phyloP scores from a whole-genome alignment of 2,888 invertebrate genomes.

The Lasius fuliginosus region DNA sequence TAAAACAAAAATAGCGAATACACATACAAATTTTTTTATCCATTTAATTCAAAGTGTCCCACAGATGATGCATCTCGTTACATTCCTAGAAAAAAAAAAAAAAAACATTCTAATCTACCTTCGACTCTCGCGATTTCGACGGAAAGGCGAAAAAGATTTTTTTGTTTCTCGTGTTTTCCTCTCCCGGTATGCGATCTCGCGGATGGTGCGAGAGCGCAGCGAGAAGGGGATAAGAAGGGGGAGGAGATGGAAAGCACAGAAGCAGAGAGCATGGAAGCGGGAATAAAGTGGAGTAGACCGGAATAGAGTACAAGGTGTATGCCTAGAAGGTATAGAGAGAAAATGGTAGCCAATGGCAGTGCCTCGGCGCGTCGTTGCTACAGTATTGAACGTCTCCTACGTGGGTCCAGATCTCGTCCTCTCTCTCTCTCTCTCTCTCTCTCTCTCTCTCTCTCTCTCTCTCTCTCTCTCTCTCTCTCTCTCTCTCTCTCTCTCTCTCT shows the following conservation, averaged over 20 bases:
- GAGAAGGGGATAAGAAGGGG: conserved; percentile 57
- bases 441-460: conserved; percentile 46
- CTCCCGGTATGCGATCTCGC: conserved; percentile 35
- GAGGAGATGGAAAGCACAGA: conserved; percentile 69
- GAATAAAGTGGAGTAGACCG: conserved; percentile 74
- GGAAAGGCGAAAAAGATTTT: conserved; percentile 36
- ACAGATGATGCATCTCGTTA: background rate
- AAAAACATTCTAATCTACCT: background rate
- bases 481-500: conserved; percentile 68
- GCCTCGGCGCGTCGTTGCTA: conserved; percentile 81
- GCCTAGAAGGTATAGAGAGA: conserved; percentile 72
- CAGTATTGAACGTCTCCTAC: conserved; percentile 86
- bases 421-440: conserved; percentile 62
- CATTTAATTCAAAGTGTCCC: background rate
- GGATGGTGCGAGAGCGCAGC: conserved; percentile 67
- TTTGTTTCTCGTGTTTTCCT: conserved; percentile 5
- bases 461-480: conserved; percentile 46
- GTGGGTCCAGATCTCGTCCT: conserved; percentile 81
- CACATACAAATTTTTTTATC: background rate
- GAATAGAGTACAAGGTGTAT: conserved; percentile 73
- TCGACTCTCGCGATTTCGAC: conserved; percentile 31
- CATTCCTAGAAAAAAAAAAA: conserved; percentile 14
- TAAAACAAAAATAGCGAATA: background rate
- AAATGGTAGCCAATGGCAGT: conserved; percentile 83
- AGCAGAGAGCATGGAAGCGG: conserved; percentile 66